A percentile compares a stretch with the other conserved stretches of the same genome.
These are phyloP conservation scores for Musca vetustissima DNA, from an alignment of 1,140 invertebrate species.

Conservation along the genomic window DNA sequence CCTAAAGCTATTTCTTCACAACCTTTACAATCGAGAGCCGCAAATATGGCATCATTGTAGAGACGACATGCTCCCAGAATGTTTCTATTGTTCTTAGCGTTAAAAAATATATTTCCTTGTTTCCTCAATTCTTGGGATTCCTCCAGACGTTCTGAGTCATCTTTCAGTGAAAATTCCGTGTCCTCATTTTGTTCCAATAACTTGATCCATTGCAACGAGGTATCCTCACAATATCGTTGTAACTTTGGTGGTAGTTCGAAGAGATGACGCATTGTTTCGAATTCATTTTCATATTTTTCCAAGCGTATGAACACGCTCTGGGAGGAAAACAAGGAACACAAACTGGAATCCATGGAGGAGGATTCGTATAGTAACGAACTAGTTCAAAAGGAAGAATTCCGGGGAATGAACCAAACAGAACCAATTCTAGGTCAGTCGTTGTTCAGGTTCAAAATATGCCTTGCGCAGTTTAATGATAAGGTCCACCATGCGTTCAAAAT, in stretches of 20 bases:
- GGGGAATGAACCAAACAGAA: too few relatives aligned
- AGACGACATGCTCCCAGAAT: constrained; percentile 34
- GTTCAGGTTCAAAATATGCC: too few relatives aligned
- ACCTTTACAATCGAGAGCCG: constrained; percentile 28
- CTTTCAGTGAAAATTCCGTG: constrained; percentile 14
- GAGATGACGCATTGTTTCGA: constrained; percentile 32
- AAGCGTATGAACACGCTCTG: constrained; percentile 7
- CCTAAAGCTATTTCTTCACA: constrained; percentile 34
- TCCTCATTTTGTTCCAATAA: constrained; percentile 26
- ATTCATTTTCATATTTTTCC: constrained; percentile 34
- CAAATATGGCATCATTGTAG: constrained; percentile 40
- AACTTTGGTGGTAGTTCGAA: constrained; percentile 21
- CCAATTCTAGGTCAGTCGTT: too few relatives aligned
- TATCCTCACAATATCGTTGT: background rate
- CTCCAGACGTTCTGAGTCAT: background rate
- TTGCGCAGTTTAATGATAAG: too few relatives aligned
- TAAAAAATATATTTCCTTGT: constrained; percentile 36
- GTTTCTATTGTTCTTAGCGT: background rate
- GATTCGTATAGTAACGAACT: too few relatives aligned
- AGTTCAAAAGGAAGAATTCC: too few relatives aligned
- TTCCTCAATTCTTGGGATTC: constrained; percentile 29
- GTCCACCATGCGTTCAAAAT: too few relatives aligned
- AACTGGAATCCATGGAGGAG: background rate
- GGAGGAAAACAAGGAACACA: background rate
- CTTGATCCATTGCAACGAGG: constrained; percentile 15